Base-by-base conservation (phyloP, 2,797 vertebrate species). In the Triplophysa yarkandensis region DNA sequence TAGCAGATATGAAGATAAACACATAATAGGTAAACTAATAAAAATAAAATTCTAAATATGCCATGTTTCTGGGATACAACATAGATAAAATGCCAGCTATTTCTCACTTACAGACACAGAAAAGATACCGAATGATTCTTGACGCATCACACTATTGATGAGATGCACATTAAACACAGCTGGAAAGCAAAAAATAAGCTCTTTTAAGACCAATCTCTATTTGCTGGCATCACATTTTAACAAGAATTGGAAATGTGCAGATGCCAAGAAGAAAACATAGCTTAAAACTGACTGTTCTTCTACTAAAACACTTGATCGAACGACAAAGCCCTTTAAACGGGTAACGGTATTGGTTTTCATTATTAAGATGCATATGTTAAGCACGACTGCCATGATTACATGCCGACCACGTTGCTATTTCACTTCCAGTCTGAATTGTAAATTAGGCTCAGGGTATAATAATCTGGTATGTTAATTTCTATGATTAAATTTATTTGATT, bases 391-490 rank as follows among this genome's bases (percentile, higher is more conserved):
- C 30, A 61, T 23, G 34, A 74, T 78, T 28, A n/a, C 39, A 67
- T 77, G 74, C 77, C 74, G 27, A 63, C 70, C 13, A 70, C 52
- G 74, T 80, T 50, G 32, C 4, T n/a, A 58, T 73, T 69, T 78
- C 55, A 82, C 75, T 23, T 28, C 54, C 76, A 30, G 17, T 64
- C 66, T 72, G 78, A 79, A 82, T 78, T 84, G 78, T 85, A 85
- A 86, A 87, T 85, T 62, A 82, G 81, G 81, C 54, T 14, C 55
- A 82, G 81, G 76, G 64, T 80, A 85, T 84, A 84, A 83, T 84
- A 78, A 85, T 83, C 68, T 46, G 50, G 76, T 73, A 32, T 83
- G 83, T 82, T 81, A 80, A 70, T 77, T 78, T 71, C 34, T 71
- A 76, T 71, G 44, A 77, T 44, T 80, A 57, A 69, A 80, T 75